Evolutionary conservation across 2,797 vertebrate species (phyloP), one percentile per base, ranked within the genome.

Genomic region (Odontamblyopus rebecca): DNA sequence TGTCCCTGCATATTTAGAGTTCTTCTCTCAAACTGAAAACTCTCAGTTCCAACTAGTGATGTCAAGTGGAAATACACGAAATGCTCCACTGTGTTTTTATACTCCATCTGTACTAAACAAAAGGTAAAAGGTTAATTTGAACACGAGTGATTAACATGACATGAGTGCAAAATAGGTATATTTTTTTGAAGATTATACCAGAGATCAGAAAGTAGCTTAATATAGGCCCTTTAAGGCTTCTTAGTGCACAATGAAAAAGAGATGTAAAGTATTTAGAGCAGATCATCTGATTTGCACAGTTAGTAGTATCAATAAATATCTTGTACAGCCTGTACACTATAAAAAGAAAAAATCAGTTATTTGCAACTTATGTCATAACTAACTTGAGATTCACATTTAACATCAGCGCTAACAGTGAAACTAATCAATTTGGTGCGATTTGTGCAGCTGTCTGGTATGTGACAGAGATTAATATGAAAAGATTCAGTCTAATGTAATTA

Each of bases 401-500:
- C 15, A 13, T 48, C 44, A 15, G 44, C 44, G 15, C 15, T 48
- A 48, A 48, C 12, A 48, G 44, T 41, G 51, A 69, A 26, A 65
- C 70, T 71, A 54, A 74, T 57, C 51, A 64, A 50, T 76, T 70
- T 30, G 27, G 29, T 6, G 8, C 8, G 35, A 38, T 9, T 38
- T 38, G 35, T 9, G 29, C 59, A 61, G 29, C 59, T 30, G 59
- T 61, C 29, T 69, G 51, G 8, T 60, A 56, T 57, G 48, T 11
- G 53, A 12, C 50, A 64, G 12, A 54, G 44, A 57, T 70, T 70
- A 56, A 78, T 68, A 56, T 44, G 1, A 78, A 26, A 75, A 63
- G 48, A 70, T 19, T 67, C 69, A 68, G 23, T 60, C 16, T 67
- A 64, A 76, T 71, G 38, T 62, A 50, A 73, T 70, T 66, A 71